Evolutionary conservation across 2,113 vertebrate genomes (phyloP).

Genomic region (Neofelis nebulosa): DNA sequence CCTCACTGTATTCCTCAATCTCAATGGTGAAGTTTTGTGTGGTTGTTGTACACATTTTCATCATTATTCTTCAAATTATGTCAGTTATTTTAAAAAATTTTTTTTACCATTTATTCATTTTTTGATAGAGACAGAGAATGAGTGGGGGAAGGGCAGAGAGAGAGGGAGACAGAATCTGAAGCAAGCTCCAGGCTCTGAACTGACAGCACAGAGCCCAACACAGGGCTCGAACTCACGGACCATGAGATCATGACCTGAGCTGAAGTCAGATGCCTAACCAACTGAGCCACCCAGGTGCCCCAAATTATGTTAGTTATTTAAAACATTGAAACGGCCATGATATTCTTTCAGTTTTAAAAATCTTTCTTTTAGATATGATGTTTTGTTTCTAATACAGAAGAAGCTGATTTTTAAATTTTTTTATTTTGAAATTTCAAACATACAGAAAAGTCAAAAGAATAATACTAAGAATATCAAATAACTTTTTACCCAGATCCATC

Average conservation of each 20-base stretch:
- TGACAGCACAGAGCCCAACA: too few species aligned
- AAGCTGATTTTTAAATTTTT: neutral
- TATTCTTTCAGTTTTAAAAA: conserved; percentile 11
- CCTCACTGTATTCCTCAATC: neutral
- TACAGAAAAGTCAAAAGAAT: neutral
- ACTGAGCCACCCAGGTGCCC: too few species aligned
- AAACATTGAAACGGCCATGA: neutral
- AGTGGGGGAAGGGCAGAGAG: too few species aligned
- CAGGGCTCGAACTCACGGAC: too few species aligned
- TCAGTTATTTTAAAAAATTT: neutral
- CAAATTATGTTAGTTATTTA: neutral
- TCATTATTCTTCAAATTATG: neutral
- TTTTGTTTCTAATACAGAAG: conserved; percentile 1
- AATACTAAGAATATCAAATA: neutral
- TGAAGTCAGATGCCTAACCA: too few species aligned
- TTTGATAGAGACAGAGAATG: too few species aligned
- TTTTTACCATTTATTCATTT: too few species aligned
- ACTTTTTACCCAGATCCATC: neutral
- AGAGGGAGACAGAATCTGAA: too few species aligned
- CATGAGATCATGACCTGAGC: too few species aligned
- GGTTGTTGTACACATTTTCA: neutral
- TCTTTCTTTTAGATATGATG: neutral
- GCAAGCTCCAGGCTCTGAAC: too few species aligned
- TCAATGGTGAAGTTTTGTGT: neutral
- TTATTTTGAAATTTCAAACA: neutral